These are phyloP conservation scores for Lateolabrax maculatus DNA, from an alignment of 2,797 vertebrate species.

Conservation along the genomic window DNA sequence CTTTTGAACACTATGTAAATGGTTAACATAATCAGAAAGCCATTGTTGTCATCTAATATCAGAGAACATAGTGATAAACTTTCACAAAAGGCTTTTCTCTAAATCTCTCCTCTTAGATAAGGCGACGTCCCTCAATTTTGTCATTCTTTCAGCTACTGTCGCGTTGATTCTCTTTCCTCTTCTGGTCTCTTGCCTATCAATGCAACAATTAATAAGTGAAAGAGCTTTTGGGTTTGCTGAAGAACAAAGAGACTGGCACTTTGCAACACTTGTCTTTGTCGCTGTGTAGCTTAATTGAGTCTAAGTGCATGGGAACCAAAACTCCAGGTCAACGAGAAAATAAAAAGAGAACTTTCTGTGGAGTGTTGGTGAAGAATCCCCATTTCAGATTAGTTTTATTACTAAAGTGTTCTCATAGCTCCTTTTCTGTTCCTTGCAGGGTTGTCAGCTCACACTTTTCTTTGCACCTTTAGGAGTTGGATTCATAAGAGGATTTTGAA, in stretches of 20 bases:
- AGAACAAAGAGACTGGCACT: constrained; percentile 52
- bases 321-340: constrained; percentile 34
- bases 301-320: constrained; percentile 49
- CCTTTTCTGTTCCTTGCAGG: neutral
- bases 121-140: constrained; percentile 14
- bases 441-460: constrained; percentile 13
- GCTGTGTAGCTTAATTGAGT: constrained; percentile 48
- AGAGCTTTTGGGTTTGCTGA: constrained; percentile 51
- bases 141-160: constrained; percentile 55
- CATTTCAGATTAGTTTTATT: constrained; percentile 36
- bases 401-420: constrained; percentile 6
- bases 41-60: constrained; percentile 47
- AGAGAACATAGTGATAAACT: constrained; percentile 30
- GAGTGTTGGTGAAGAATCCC: constrained; percentile 29
- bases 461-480: constrained; percentile 18
- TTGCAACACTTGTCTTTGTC: constrained; percentile 45
- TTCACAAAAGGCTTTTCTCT: constrained; percentile 45
- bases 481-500: constrained; percentile 18
- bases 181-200: constrained; percentile 44
- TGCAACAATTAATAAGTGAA: constrained; percentile 50
- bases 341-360: constrained; percentile 45
- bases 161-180: constrained; percentile 36
- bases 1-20: constrained; percentile 24
- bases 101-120: constrained; percentile 47
- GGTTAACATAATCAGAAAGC: constrained; percentile 43